These are phyloP conservation scores for Turritopsis rubra DNA, from an alignment of 30 jellyfish, hydroid and myxozoan species.

Conservation along the genomic window DNA sequence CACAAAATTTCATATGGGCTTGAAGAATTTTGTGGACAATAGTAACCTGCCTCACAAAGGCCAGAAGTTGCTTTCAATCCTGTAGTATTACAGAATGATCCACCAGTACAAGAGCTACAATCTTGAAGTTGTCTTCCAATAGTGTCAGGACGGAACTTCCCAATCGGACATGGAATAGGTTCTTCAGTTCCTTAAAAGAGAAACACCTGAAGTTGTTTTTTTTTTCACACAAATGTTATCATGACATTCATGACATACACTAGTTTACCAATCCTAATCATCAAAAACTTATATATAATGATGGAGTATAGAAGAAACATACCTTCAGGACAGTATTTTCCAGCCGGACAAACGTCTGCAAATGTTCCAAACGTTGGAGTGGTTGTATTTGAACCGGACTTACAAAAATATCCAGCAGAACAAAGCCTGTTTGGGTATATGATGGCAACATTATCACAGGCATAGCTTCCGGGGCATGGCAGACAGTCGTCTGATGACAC, in stretches of 20 bases:
- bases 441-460: constrained; percentile 76
- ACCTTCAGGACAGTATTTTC: constrained; percentile 89
- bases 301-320: neutral
- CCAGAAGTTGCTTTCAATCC: constrained; percentile 72
- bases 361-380: constrained; percentile 71
- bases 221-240: neutral
- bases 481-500: constrained; percentile 62
- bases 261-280: neutral
- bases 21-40: constrained; percentile 72
- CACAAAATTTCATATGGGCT: constrained; percentile 48
- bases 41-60: constrained; percentile 67
- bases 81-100: constrained; percentile 69
- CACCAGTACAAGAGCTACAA: constrained; percentile 81
- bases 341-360: constrained; percentile 87
- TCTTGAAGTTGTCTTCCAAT: constrained; percentile 52
- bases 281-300: neutral
- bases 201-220: neutral
- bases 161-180: constrained; percentile 80
- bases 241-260: neutral
- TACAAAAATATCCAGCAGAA: constrained; percentile 86
- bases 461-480: constrained; percentile 73
- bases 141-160: constrained; percentile 57
- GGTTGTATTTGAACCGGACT: constrained; percentile 76
- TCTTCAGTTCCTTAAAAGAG: constrained; percentile 64
- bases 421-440: constrained; percentile 69